phyloP scores from a whole-genome alignment of 1,140 invertebrate genomes.

The Aphelenchoides fujianensis region DNA sequence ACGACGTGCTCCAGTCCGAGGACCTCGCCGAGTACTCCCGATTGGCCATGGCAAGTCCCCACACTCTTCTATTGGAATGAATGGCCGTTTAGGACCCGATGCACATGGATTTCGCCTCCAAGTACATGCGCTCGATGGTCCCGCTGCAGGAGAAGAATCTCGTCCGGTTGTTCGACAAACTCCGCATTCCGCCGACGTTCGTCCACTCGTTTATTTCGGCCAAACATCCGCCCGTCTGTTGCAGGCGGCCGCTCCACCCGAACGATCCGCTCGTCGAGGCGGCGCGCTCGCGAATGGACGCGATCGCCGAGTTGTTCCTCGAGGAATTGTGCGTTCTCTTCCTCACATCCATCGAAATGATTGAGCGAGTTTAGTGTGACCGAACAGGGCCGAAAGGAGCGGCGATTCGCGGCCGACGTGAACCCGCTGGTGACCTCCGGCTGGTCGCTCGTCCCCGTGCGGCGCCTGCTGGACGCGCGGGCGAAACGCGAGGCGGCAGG shows the following conservation, averaged over 20 bases:
- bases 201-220: background rate
- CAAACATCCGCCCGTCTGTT: too few species aligned
- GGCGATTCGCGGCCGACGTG: slow-evolving; percentile 11
- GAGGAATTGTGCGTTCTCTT: slow-evolving; percentile 20
- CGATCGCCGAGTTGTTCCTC: slow-evolving; percentile 2
- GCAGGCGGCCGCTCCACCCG: background rate
- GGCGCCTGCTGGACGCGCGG: slow-evolving; percentile 6
- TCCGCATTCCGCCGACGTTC: slow-evolving; percentile 5
- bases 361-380: slow-evolving; percentile 18
- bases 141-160: slow-evolving; percentile 16
- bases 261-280: background rate
- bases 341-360: background rate
- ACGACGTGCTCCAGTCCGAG: background rate
- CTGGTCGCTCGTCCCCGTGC: slow-evolving; percentile 4
- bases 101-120: slow-evolving; percentile 21
- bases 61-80: too few species aligned
- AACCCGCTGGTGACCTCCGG: background rate
- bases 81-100: slow-evolving; percentile 6
- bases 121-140: slow-evolving; percentile 16
- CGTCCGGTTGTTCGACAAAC: slow-evolving; percentile 19
- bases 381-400: background rate
- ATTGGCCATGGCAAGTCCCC: slow-evolving; percentile 12
- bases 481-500: background rate
- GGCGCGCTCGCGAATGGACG: background rate
- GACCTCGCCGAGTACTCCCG: background rate